Conservation (phyloP, 2,113 vertebrate species). For the Leucopternis melanops region DNA sequence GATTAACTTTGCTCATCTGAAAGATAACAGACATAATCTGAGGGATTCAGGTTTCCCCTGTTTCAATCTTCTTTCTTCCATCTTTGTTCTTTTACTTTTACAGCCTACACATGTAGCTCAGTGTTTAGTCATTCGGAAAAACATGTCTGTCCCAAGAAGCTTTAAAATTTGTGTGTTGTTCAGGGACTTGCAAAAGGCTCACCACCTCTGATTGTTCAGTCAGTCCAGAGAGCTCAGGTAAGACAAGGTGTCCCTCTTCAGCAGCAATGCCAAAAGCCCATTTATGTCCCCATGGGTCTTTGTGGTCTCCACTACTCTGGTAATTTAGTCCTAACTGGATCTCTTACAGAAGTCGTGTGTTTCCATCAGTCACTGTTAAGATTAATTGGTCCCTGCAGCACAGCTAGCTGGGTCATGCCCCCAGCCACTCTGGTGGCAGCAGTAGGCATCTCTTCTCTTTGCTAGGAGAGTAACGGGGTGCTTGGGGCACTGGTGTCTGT, state of each 20-base stretch:
- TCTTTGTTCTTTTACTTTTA: neutral
- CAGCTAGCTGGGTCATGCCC: neutral
- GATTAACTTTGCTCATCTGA: neutral
- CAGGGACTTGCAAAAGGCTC: neutral
- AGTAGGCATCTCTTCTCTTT: neutral
- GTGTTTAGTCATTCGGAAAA: neutral
- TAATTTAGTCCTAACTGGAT: neutral
- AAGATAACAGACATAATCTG: neutral
- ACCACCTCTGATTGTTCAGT: neutral
- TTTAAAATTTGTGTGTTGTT: neutral
- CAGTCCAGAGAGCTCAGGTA: neutral
- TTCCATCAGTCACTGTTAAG: neutral
- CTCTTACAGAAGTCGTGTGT: neutral
- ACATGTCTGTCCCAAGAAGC: neutral
- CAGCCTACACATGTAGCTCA: neutral
- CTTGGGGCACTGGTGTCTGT: neutral
- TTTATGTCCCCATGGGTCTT: neutral
- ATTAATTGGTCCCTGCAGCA: neutral
- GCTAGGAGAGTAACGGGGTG: neutral
- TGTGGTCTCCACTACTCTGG: neutral
- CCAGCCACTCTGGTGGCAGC: neutral
- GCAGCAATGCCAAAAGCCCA: neutral
- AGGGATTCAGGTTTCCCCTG: neutral
- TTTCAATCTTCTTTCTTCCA: neutral
- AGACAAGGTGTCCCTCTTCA: neutral